Evolutionary conservation across 1,140 invertebrate species (phyloP).

Genomic region (Cepaea nemoralis): DNA sequence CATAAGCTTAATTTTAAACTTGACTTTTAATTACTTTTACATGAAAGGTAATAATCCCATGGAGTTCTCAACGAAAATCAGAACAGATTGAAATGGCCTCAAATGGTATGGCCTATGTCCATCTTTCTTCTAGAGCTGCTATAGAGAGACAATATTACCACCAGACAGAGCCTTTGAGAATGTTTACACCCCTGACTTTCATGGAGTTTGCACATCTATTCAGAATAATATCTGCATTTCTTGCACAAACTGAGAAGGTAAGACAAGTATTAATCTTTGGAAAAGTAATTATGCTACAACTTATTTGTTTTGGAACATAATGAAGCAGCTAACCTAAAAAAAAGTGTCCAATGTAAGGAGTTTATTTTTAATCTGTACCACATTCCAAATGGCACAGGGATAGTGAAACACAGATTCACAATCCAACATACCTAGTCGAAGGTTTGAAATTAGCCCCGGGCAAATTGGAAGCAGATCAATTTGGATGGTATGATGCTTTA

Average conservation of each 20-base stretch:
- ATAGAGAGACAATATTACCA: conserved; percentile 65
- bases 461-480: no score
- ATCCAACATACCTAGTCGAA: no score
- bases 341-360: no score
- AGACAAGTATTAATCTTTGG: conserved; percentile 28
- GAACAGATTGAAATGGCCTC: conserved; percentile 62
- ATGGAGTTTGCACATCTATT: conserved; percentile 69
- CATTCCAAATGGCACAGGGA: no score
- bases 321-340: no score
- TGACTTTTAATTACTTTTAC: background rate
- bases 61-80: conserved; percentile 51
- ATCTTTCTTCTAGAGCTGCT: conserved; percentile 61
- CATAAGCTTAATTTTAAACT: background rate
- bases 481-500: no score
- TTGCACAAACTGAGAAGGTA: conserved; percentile 65
- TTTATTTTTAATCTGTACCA: no score
- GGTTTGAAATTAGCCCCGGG: no score
- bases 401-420: no score
- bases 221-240: conserved; percentile 61
- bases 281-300: no score
- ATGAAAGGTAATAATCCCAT: conserved; percentile 60
- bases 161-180: conserved; percentile 63
- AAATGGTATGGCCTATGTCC: conserved; percentile 69
- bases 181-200: conserved; percentile 67
- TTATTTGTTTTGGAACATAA: no score